Evolutionary conservation across 2,797 vertebrate species (phyloP).

Genomic region (Macropus fuliginosus): DNA sequence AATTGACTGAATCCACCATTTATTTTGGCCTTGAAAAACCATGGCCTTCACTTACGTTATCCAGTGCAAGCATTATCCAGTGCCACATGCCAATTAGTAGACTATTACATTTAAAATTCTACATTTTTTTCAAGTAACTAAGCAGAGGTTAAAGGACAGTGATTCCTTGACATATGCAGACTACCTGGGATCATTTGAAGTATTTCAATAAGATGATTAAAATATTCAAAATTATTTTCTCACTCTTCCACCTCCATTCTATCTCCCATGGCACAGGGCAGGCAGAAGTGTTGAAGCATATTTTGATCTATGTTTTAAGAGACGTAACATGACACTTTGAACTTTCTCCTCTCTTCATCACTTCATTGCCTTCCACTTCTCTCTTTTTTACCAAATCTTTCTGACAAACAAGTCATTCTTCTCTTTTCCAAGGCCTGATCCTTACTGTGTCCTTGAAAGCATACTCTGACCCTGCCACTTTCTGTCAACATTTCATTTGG

Average conservation of each 20-base stretch:
- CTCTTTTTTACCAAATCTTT: conserved; percentile 50
- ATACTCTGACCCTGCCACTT: conserved; percentile 71
- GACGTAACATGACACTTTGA: conserved; percentile 55
- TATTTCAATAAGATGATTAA: conserved; percentile 52
- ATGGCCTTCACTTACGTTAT: conserved; percentile 16
- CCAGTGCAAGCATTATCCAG: conserved; percentile 29
- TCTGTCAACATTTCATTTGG: conserved; percentile 73
- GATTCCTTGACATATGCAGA: conserved; percentile 15
- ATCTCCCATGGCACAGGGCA: conserved; percentile 53
- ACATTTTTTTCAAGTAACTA: background rate
- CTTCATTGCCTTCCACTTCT: conserved; percentile 54
- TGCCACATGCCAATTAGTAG: conserved; percentile 12
- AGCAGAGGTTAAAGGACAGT: background rate
- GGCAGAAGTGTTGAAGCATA: conserved; percentile 40
- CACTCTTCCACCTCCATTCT: conserved; percentile 31
- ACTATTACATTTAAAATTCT: conserved; percentile 21
- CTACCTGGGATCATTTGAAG: conserved; percentile 15
- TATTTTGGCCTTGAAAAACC: conserved; percentile 4
- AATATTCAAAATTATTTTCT: conserved; percentile 55
- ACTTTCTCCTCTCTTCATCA: conserved; percentile 64
- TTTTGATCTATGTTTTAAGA: conserved; percentile 62
- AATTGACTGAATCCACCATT: background rate
- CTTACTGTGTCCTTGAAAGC: conserved; percentile 72
- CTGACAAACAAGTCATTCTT: conserved; percentile 63
- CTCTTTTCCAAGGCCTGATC: conserved; percentile 55